Evolutionary conservation across 2,113 vertebrate species (phyloP).

Genomic region (Mormyrus lacerda): DNA sequence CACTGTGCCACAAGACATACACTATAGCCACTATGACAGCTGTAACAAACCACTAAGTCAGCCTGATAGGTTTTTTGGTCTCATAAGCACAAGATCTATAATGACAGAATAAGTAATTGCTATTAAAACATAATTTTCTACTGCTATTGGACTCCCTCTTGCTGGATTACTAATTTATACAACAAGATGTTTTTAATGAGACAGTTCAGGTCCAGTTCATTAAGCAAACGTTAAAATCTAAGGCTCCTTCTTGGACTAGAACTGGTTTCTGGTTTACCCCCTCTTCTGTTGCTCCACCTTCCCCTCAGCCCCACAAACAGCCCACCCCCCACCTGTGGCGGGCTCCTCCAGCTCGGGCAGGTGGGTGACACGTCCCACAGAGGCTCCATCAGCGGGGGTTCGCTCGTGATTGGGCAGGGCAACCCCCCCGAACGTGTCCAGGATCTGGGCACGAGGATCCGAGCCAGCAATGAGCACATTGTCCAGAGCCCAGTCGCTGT

Average conservation of each 20-base stretch:
- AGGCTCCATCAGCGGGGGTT: conserved; percentile 73
- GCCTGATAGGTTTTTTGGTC: not conserved
- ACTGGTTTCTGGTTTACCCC: not conserved
- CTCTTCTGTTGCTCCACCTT: not conserved
- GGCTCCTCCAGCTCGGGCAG: conserved; percentile 61
- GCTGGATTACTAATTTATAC: not conserved
- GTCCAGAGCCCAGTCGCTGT: conserved; percentile 93
- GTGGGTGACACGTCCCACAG: conserved; percentile 63
- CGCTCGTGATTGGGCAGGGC: conserved; percentile 84
- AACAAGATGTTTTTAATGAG: not conserved
- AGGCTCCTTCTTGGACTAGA: not conserved
- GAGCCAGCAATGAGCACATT: conserved; percentile 90
- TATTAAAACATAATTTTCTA: not conserved
- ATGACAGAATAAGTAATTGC: not conserved
- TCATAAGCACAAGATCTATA: not conserved
- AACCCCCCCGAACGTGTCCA: conserved; percentile 86
- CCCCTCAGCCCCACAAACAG: not conserved
- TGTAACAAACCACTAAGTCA: not conserved
- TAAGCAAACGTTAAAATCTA: not conserved
- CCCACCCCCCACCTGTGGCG: conserved; percentile 42
- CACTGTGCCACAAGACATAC: not conserved
- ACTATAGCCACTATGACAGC: not conserved
- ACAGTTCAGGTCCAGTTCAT: not conserved
- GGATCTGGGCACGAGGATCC: conserved; percentile 80
- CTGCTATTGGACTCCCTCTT: not conserved